These are phyloP conservation scores for Lethenteron camtschaticum DNA, from an alignment of 2,113 vertebrate genomes.

Conservation along the genomic window DNA sequence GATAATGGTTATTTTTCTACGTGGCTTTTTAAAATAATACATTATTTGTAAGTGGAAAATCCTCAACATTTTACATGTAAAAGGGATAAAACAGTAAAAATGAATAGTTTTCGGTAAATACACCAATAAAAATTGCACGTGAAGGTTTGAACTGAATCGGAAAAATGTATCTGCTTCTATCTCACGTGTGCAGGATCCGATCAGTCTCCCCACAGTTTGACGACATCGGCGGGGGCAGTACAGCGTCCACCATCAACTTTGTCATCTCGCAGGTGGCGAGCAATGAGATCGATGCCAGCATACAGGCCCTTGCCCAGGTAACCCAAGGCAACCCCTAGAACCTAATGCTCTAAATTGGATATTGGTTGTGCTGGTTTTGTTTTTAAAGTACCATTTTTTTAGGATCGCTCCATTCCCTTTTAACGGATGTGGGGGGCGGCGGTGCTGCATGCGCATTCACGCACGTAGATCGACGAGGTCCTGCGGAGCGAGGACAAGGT, in stretches of 20 bases:
- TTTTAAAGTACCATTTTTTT: no score
- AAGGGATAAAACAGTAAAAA: no score
- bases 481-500: constrained; percentile 82
- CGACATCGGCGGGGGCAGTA: constrained; percentile 71
- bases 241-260: constrained; percentile 88
- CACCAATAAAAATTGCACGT: no score
- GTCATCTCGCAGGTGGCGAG: constrained; percentile 96
- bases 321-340: background rate
- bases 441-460: background rate
- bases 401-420: no score
- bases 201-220: constrained; percentile 76
- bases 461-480: constrained; percentile 68
- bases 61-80: background rate
- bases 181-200: constrained; percentile 33
- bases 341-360: no score
- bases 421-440: no score
- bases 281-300: constrained; percentile 77
- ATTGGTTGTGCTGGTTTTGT: no score
- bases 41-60: no score
- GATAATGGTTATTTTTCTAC: no score
- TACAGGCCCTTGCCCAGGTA: constrained; percentile 90
- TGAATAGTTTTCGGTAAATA: no score
- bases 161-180: constrained; percentile 12
- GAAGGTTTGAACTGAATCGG: background rate
- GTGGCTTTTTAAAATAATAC: no score